Percentiles rank a stretch among this genome's conserved stretches.
These are phyloP conservation scores for Subanguina moxae DNA, from an alignment of 1,140 invertebrate species.

Conservation along the genomic window DNA sequence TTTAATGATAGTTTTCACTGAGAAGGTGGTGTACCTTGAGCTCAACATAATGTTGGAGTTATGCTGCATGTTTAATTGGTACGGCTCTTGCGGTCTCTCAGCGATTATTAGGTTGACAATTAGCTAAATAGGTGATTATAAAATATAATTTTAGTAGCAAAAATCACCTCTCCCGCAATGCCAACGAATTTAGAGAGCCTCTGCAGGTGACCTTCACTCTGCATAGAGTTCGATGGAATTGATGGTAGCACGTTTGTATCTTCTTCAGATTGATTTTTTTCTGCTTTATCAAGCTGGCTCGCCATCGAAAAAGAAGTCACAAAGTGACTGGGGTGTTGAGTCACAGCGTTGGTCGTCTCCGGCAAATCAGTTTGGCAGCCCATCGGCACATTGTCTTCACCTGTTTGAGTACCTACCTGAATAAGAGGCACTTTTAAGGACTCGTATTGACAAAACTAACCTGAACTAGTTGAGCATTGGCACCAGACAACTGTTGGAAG, in stretches of 20 bases:
- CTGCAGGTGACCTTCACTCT: background rate
- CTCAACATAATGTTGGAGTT: conserved; percentile 8
- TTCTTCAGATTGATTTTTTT: background rate
- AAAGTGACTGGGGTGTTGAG: conserved; percentile 4
- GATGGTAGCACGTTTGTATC: background rate
- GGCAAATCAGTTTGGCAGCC: conserved; percentile 8
- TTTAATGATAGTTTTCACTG: background rate
- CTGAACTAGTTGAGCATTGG: conserved; percentile 3
- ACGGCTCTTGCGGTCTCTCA: background rate
- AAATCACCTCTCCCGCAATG: conserved; percentile 1
- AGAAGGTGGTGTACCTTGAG: conserved; percentile 10
- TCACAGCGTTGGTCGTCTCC: background rate
- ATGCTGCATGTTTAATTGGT: conserved; percentile 2
- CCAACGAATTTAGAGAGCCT: conserved; percentile 1
- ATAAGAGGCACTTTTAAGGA: background rate
- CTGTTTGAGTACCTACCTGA: conserved; percentile 8
- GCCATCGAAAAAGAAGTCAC: background rate
- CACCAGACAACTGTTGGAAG: conserved; percentile 5
- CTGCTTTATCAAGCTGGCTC: background rate
- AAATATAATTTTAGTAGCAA: background rate
- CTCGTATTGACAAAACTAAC: background rate
- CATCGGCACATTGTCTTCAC: conserved; percentile 7
- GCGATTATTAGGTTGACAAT: background rate
- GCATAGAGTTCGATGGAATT: background rate
- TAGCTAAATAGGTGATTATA: conserved; percentile 6